Base-by-base conservation (phyloP, 2,888 invertebrate genomes). In the Oeneis ivallda region DNA sequence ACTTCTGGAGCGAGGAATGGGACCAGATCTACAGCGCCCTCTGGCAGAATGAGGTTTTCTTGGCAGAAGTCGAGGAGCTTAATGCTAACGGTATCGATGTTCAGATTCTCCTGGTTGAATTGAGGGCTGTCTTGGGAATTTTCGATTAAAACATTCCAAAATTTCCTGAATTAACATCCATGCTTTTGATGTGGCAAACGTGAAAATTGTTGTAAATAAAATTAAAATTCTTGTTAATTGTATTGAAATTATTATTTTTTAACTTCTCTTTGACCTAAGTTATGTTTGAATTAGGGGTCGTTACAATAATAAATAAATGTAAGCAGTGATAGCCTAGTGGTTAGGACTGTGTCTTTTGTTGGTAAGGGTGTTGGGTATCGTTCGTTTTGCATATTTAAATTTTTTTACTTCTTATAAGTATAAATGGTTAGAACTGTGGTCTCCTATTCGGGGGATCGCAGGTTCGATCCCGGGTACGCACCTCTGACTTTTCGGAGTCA, bases 1-100 rank as follows among this genome's bases (percentile, higher is more conserved):
- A 85, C 66, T 76, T 90, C 2, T 53, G 79, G 8, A 80, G 83
- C 32, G 84, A 84, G 0, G 88, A 88, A 65, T 90, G 85, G 84
- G 62, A 75, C 0, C 49, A 76, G 7, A 68, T 81, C 5, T 83
- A 79, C 66, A 39, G 43, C 11, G 83, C 84, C 10, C 76, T 90
- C 0, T 82, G 82, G 82, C 75, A 79, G 1, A 89, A 71, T 64
- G 80, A 81, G 4, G 73, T 71, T 0, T 90, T 89, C 77, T 74
- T 76, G 13, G 74, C 76, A 1, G 87, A 89, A 71, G 77, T 82
- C 0, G 64, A 77, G 1, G 76, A 73, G 2, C 72, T 90, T 2
- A 68, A 68, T 0, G 80, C 79, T 0, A 77, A 89, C 53, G 89
- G 89, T 1, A 81, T 90, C 53, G 59, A 76, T 41, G 13, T 71